These are phyloP conservation scores for Athetis lepigone DNA, from an alignment of 2,888 invertebrate genomes.

Conservation along the genomic window DNA sequence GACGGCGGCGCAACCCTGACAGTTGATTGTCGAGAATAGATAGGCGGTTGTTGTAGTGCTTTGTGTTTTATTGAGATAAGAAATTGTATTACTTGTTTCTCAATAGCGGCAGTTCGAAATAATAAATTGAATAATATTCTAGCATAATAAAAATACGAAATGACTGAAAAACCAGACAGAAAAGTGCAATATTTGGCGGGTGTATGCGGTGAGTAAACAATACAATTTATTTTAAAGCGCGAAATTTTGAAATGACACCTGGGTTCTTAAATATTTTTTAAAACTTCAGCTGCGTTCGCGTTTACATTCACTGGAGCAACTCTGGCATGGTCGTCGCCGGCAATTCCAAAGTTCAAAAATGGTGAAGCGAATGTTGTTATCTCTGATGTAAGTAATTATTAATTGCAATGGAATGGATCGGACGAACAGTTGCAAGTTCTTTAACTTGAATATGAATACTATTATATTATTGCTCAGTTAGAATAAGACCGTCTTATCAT, in stretches of 20 bases:
- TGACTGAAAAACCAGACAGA: conserved; percentile 68
- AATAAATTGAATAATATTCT: neutral
- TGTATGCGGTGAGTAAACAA: conserved; percentile 80
- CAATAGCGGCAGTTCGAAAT: conserved; percentile 1
- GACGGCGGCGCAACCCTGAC: conserved; percentile 55
- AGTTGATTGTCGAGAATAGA: conserved; percentile 48
- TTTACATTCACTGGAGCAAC: conserved; percentile 87
- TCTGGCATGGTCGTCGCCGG: conserved; percentile 90
- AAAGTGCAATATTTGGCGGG: conserved; percentile 86
- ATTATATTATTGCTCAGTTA: no score
- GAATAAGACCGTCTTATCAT: no score
- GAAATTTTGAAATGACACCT: conserved; percentile 59
- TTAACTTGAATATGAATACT: no score
- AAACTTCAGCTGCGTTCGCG: conserved; percentile 80
- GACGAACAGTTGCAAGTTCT: conserved; percentile 9
- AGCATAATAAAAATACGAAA: conserved; percentile 33
- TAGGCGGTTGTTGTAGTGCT: conserved; percentile 27
- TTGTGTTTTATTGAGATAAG: conserved; percentile 29
- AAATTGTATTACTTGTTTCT: conserved; percentile 18
- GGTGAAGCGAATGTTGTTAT: conserved; percentile 82
- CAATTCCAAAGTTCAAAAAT: conserved; percentile 87
- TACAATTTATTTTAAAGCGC: conserved; percentile 55
- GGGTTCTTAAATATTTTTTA: conserved; percentile 24
- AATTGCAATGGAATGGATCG: conserved; percentile 17
- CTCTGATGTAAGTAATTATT: conserved; percentile 79